Base-by-base conservation (phyloP, 2,888 invertebrate species). In the Sympetrum striolatum region DNA sequence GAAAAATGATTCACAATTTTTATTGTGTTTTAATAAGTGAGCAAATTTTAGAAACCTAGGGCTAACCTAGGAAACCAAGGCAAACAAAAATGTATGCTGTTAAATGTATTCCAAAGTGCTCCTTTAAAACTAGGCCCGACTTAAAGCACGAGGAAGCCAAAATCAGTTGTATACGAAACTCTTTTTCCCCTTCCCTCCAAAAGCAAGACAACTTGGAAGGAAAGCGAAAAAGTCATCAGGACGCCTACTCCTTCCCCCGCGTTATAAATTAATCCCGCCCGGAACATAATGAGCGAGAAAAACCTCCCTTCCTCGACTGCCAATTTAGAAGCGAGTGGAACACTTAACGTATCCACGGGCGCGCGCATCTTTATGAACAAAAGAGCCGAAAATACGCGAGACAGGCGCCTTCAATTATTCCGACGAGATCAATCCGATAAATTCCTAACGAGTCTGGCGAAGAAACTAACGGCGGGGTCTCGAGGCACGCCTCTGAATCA, bases 401-500 rank as follows among this genome's bases (percentile, higher is more conserved):
- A 73, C 31, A 12, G 25, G 31, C 22, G 64, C n/a, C 12, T 73
- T 25, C 73, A 73, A 73, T 73, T 25, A 73, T 73, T 73, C 31
- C 31, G 18, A 14, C 73, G 73, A 73, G 15, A 31, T 31, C 25
- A 73, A 31, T 73, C 31, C 12, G 73, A 31, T 73, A 22, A 31
- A 25, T 73, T 31, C 73, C 10, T 73, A 31, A 73, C 73, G 73
- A 73, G 73, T 31, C 25, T 31, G 25, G 10, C 35, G 25, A 81
- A 4, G 15, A 44, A 18, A 81, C 18, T 22, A n/a, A 22, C 44
- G 81, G 73, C 31, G 73, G 25, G 0, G 12, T 73, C 25, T 22
- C 64, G 64, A 64, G n/a, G 81, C 37, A 81, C 81, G 81, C 81
- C 64, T 81, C 81, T 81, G 39, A 37, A 81, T 81, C 81, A 82